A percentile compares a stretch with the other conserved stretches of the same genome.
These are phyloP conservation scores for Xestia sexstrigata DNA, from an alignment of 2,888 invertebrate species.

Conservation along the genomic window DNA sequence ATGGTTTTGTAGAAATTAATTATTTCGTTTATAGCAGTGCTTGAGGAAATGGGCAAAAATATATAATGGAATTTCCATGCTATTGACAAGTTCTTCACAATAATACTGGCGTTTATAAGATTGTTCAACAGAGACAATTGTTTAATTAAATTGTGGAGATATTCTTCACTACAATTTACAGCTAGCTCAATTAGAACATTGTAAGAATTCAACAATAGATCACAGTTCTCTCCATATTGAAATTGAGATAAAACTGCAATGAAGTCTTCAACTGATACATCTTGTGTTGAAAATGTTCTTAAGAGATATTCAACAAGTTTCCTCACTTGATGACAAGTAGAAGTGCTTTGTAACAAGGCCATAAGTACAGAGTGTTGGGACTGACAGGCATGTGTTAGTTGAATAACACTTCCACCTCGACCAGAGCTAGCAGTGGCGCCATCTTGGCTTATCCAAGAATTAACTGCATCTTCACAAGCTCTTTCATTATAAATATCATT, in stretches of 20 bases:
- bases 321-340: slow-evolving; percentile 79
- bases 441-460: slow-evolving; percentile 71
- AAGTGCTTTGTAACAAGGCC: slow-evolving; percentile 77
- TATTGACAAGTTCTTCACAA: slow-evolving; percentile 83
- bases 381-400: slow-evolving; percentile 75
- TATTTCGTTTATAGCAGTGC: slow-evolving; percentile 80
- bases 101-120: slow-evolving; percentile 79
- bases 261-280: slow-evolving; percentile 62
- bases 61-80: slow-evolving; percentile 88
- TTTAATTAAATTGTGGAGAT: slow-evolving; percentile 79
- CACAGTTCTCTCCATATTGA: slow-evolving; percentile 80
- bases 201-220: slow-evolving; percentile 77
- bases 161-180: slow-evolving; percentile 80
- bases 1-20: slow-evolving; percentile 76
- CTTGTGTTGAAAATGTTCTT: slow-evolving; percentile 59
- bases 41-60: slow-evolving; percentile 84
- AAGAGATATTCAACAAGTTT: slow-evolving; percentile 81
- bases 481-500: slow-evolving; percentile 81
- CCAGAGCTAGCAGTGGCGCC: slow-evolving; percentile 73
- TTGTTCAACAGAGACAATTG: slow-evolving; percentile 79
- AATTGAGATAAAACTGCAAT: slow-evolving; percentile 73
- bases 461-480: slow-evolving; percentile 70
- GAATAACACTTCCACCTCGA: slow-evolving; percentile 75
- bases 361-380: slow-evolving; percentile 74
- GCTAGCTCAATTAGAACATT: slow-evolving; percentile 80